A percentile compares a stretch with the other conserved stretches of the same genome.
These are phyloP conservation scores for Pseudonaja textilis DNA, from an alignment of 2,113 vertebrate species.

Conservation along the genomic window DNA sequence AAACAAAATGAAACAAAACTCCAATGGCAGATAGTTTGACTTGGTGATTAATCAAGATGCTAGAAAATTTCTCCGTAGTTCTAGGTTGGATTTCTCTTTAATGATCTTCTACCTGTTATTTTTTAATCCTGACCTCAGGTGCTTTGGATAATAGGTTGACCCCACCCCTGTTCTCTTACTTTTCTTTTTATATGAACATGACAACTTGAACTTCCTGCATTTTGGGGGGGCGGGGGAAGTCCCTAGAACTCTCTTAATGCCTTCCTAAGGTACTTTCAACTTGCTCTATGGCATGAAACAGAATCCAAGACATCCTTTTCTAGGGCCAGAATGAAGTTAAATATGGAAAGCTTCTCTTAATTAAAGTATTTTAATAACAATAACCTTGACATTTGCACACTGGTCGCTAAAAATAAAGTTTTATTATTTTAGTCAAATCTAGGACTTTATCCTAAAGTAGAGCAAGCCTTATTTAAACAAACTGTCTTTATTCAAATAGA, in stretches of 20 bases:
- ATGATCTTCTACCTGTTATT: neutral
- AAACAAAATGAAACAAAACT: neutral
- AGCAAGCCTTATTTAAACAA: neutral
- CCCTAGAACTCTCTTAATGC: neutral
- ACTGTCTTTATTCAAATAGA: neutral
- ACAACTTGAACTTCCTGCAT: neutral
- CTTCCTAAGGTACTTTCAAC: neutral
- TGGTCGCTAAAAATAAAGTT: constrained; percentile 22
- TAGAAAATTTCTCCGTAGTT: neutral
- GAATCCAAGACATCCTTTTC: neutral
- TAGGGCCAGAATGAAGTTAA: constrained; percentile 18
- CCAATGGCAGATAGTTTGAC: neutral
- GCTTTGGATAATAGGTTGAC: neutral
- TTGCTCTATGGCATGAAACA: neutral
- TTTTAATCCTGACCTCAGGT: neutral
- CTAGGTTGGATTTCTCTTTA: neutral
- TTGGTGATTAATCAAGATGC: neutral
- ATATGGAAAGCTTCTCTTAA: constrained; percentile 18
- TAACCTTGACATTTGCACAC: constrained; percentile 27
- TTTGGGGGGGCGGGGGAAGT: neutral
- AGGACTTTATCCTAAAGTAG: constrained; percentile 1
- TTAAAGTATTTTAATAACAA: constrained; percentile 35
- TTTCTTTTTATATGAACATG: neutral
- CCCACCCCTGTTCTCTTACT: neutral
- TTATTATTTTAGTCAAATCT: constrained; percentile 20